Evolutionary conservation across 2,113 vertebrate genomes (phyloP).

Genomic region (Myotis davidii): DNA sequence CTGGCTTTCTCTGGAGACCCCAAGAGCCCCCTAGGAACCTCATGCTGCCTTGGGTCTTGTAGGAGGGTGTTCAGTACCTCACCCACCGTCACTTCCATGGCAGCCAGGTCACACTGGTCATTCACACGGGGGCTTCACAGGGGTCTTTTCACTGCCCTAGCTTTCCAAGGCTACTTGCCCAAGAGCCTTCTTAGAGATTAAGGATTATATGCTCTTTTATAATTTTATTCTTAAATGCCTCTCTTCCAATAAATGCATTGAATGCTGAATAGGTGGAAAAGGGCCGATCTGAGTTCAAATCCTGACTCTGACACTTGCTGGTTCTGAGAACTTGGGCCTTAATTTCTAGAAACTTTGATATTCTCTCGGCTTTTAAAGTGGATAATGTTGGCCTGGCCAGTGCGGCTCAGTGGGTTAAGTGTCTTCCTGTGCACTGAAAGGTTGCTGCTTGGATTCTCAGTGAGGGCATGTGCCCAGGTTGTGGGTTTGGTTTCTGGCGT

Average conservation of each 20-base stretch:
- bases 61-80: neutral
- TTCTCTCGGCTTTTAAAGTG: neutral
- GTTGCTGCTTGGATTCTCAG: no score
- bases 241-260: neutral
- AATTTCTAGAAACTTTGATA: neutral
- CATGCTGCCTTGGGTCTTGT: neutral
- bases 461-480: no score
- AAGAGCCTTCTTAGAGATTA: neutral
- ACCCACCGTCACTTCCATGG: neutral
- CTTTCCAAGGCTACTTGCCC: neutral
- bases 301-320: neutral
- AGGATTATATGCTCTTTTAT: neutral
- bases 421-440: no score
- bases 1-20: neutral
- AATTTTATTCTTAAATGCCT: neutral
- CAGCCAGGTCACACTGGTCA: no score
- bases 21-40: no score
- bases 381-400: neutral
- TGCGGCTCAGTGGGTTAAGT: no score
- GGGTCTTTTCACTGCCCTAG: neutral
- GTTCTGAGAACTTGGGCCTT: neutral
- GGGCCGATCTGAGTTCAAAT: neutral
- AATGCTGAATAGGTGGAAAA: neutral
- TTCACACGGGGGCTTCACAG: neutral
- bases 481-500: no score